Conservation (phyloP, 2,113 vertebrate genomes). For the Columba livia region DNA sequence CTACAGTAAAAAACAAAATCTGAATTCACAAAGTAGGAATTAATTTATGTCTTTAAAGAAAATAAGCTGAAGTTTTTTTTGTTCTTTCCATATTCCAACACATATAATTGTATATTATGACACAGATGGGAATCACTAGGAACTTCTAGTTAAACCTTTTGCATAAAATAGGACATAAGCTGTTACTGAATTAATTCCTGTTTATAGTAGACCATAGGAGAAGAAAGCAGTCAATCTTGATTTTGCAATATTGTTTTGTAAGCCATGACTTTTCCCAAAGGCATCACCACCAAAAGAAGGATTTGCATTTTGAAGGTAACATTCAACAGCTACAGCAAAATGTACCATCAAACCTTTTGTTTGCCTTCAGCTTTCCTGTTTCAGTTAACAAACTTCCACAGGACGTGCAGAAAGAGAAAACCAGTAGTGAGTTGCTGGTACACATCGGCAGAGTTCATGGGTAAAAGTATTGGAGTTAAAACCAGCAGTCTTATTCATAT, state of each 20-base stretch:
- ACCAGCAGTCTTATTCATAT: not conserved
- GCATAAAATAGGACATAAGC: not conserved
- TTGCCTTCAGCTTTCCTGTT: not conserved
- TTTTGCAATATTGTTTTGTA: not conserved
- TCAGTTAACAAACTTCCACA: not conserved
- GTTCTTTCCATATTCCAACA: not conserved
- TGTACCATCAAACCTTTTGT: not conserved
- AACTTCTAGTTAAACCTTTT: not conserved
- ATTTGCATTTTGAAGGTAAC: not conserved
- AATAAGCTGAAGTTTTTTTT: accelerated
- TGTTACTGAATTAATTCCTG: not conserved
- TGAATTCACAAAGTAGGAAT: not conserved
- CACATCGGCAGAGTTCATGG: not conserved
- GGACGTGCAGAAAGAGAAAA: not conserved
- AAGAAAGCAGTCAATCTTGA: not conserved
- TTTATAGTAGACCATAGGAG: not conserved
- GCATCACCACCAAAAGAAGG: not conserved
- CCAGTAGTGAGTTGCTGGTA: not conserved
- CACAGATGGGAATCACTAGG: not conserved
- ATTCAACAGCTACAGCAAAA: not conserved
- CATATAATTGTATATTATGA: not conserved
- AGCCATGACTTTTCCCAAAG: not conserved
- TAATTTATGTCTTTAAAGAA: not conserved
- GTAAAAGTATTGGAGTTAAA: not conserved
- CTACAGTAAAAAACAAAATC: not conserved